Percentiles rank a stretch among this genome's conserved stretches.
Conservation (phyloP, 35 echinoderm and acorn worm species). For the Chiridota heheva region DNA sequence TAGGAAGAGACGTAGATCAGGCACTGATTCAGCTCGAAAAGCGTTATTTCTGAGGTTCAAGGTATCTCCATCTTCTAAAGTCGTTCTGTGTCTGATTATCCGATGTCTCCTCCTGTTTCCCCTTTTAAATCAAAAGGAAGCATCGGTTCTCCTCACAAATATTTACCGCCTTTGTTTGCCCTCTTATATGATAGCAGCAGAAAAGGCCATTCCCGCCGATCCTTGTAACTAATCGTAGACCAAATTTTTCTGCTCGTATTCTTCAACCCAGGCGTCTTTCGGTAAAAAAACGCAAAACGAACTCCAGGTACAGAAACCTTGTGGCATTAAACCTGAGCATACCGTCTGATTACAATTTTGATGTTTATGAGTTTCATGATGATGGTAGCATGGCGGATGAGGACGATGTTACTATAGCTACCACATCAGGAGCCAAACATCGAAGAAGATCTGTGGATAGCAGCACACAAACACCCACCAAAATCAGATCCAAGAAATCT, state of each 20-base stretch:
- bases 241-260: constrained; percentile 30
- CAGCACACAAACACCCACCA: constrained; percentile 39
- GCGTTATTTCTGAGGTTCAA: constrained; percentile 26
- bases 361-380: constrained; percentile 49
- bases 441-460: constrained; percentile 10
- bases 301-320: constrained; percentile 7
- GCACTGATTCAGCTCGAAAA: constrained; percentile 1
- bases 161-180: constrained; percentile 32
- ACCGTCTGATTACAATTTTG: constrained; percentile 42
- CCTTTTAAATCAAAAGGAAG: constrained; percentile 44
- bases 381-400: constrained; percentile 9
- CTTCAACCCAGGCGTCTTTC: constrained; percentile 30
- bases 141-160: constrained; percentile 17
- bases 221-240: constrained; percentile 35
- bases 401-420: not conserved
- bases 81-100: constrained; percentile 32
- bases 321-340: constrained; percentile 36
- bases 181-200: constrained; percentile 39
- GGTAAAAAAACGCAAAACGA: constrained; percentile 9
- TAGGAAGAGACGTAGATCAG: constrained; percentile 21
- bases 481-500: not conserved
- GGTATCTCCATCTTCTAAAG: constrained; percentile 45
- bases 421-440: not conserved
- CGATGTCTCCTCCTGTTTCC: constrained; percentile 30
- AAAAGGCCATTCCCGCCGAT: constrained; percentile 21